phyloP scores from a whole-genome alignment of 2,888 invertebrate species.

The Agonopterix arenella region DNA sequence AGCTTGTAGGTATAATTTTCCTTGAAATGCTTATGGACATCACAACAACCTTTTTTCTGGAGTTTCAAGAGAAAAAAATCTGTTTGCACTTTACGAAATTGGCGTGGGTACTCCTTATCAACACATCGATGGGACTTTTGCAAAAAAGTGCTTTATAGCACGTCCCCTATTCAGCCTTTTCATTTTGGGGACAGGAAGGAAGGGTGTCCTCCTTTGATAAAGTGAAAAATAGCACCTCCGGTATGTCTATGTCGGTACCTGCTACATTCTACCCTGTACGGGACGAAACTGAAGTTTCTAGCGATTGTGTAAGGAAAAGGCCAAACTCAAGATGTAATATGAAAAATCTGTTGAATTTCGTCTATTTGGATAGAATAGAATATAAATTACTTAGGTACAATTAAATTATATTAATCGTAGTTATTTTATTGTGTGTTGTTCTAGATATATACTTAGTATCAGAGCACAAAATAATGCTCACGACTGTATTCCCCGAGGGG shows the following conservation, averaged over 20 bases:
- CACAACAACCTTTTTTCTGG: no score
- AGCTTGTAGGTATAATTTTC: no score
- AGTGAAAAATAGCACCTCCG: constrained; percentile 65
- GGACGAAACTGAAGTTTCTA: background rate
- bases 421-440: no score
- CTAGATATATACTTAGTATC: no score
- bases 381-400: no score
- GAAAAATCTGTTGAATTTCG: background rate
- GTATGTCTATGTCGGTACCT: constrained; percentile 18
- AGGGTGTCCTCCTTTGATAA: constrained; percentile 66
- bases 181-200: constrained; percentile 54
- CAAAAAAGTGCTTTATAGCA: constrained; percentile 48
- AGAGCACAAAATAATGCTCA: no score
- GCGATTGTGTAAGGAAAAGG: constrained; percentile 35
- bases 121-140: constrained; percentile 39
- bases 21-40: no score
- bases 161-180: constrained; percentile 59
- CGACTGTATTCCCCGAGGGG: no score
- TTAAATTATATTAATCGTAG: no score
- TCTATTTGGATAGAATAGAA: no score
- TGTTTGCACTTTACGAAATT: no score
- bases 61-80: no score
- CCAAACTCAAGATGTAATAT: background rate
- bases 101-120: background rate
- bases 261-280: background rate